These are phyloP conservation scores for Peribatodes rhomboidaria DNA, from an alignment of 2,888 invertebrate genomes.

Conservation along the genomic window DNA sequence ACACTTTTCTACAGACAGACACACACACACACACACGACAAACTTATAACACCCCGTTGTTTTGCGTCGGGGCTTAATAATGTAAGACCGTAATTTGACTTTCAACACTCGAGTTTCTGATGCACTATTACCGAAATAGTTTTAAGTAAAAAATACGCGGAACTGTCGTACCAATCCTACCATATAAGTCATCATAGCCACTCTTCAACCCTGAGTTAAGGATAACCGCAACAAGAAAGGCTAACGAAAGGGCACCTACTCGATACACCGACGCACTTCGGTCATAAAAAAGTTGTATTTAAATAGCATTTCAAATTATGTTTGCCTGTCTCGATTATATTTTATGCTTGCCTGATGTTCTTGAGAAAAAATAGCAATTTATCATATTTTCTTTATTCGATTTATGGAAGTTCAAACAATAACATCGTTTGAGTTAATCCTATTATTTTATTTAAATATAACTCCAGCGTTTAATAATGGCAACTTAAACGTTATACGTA, in stretches of 20 bases:
- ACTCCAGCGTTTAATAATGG: neutral
- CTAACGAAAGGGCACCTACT: slow-evolving; percentile 36
- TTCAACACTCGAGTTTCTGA: neutral
- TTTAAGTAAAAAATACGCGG: slow-evolving; percentile 5
- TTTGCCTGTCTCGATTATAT: neutral
- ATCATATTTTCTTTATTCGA: neutral
- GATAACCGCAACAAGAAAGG: slow-evolving; percentile 36
- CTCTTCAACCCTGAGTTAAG: slow-evolving; percentile 39
- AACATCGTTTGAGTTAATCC: neutral
- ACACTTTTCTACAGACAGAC: no score
- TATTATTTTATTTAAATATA: neutral
- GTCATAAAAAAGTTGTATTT: neutral
- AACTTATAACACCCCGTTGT: no score
- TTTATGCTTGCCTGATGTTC: neutral
- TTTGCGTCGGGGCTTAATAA: no score
- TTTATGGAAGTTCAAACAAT: neutral
- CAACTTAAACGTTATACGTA: neutral
- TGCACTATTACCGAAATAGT: neutral
- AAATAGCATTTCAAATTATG: neutral
- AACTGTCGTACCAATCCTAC: slow-evolving; percentile 16
- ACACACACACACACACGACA: no score
- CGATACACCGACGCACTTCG: neutral
- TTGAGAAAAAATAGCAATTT: neutral
- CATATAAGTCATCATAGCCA: slow-evolving; percentile 34
- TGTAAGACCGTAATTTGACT: no score